A percentile compares a stretch with the other conserved stretches of the same genome.
Conservation (phyloP, 37 sponge, comb jelly and placozoan species). For the Aphrocallistes beatrix region DNA sequence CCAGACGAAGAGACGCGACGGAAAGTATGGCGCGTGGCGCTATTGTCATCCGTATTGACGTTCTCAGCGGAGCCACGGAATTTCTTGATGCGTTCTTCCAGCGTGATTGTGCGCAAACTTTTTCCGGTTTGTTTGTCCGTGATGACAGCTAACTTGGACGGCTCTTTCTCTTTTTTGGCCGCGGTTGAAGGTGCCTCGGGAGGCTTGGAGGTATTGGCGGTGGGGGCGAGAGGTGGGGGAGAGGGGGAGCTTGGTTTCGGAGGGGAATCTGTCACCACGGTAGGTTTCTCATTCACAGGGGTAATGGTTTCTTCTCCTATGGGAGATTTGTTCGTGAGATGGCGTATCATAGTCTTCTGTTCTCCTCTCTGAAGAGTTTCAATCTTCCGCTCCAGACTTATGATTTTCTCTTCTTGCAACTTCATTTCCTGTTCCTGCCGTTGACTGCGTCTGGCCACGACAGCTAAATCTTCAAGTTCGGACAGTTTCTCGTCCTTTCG, state of each 20-base stretch:
- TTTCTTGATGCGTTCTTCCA: not conserved
- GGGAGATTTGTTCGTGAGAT: not conserved
- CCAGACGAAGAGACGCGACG: not conserved
- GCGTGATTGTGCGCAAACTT: not conserved
- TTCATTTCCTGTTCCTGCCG: constrained; percentile 9
- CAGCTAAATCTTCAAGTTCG: not conserved
- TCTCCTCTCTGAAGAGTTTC: not conserved
- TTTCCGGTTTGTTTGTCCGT: constrained; percentile 1
- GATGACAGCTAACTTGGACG: not conserved
- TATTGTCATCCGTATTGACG: not conserved
- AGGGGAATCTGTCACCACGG: not conserved
- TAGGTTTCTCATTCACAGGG: not conserved
- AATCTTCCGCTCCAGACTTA: not conserved
- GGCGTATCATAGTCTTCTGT: not conserved
- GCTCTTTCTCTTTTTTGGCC: not conserved
- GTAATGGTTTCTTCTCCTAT: not conserved
- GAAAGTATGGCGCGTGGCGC: not conserved
- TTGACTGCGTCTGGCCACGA: not conserved
- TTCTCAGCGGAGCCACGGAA: not conserved
- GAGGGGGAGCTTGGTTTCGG: not conserved
- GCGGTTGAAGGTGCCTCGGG: not conserved
- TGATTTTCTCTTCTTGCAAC: not conserved
- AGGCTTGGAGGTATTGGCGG: not conserved
- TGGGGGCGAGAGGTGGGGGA: not conserved
- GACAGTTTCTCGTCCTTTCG: not conserved